Conservation (phyloP, 64 coral and sea anemone species). For the Montipora sp. region DNA sequence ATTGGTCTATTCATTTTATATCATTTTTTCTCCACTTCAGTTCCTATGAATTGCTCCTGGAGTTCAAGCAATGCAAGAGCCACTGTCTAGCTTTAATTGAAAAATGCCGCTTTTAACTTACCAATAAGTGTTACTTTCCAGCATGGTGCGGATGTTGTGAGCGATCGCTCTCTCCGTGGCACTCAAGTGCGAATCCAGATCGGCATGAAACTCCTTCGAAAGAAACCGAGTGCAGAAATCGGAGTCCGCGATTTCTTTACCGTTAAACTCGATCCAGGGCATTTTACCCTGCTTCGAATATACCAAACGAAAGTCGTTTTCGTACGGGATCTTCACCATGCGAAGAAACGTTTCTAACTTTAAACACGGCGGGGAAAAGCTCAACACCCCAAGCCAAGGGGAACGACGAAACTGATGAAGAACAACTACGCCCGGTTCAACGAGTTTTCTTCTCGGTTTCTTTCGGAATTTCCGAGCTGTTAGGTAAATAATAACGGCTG, state of each 20-base stretch:
- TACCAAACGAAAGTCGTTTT: background rate
- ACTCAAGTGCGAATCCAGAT: slow-evolving; percentile 15
- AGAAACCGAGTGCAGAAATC: slow-evolving; percentile 67
- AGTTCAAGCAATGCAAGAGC: no score
- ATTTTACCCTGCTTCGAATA: slow-evolving; percentile 53
- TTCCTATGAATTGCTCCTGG: no score
- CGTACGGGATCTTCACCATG: slow-evolving; percentile 65
- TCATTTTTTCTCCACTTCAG: background rate
- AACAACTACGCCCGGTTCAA: background rate
- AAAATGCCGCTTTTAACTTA: background rate
- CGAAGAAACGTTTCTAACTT: slow-evolving; percentile 71
- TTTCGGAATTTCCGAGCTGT: background rate
- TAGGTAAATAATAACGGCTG: background rate
- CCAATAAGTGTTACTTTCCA: slow-evolving; percentile 55
- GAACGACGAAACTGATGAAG: background rate
- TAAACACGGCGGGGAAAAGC: slow-evolving; percentile 57
- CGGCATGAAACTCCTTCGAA: slow-evolving; percentile 44
- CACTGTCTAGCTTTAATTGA: no score
- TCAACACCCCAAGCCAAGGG: background rate
- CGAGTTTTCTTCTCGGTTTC: background rate
- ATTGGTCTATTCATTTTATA: no score
- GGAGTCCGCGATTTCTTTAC: slow-evolving; percentile 49
- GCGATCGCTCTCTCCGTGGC: slow-evolving; percentile 24
- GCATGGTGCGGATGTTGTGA: slow-evolving; percentile 11
- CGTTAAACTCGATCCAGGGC: slow-evolving; percentile 21